Conservation (phyloP, 2,797 vertebrate species). For the Craterocephalus amniculus region DNA sequence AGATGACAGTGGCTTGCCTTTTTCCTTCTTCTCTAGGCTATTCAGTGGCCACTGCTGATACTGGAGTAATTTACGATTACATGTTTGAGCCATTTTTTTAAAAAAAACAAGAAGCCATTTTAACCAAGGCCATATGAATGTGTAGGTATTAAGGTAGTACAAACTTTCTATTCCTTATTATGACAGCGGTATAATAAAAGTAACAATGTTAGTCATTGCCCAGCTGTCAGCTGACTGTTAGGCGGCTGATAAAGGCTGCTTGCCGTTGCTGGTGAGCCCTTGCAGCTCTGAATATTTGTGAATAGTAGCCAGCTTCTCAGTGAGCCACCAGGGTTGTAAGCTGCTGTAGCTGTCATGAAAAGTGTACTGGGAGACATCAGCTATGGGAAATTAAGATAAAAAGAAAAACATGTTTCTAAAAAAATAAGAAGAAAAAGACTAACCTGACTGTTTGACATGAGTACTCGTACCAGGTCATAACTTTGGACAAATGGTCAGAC, state of each 20-base stretch:
- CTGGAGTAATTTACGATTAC: background rate
- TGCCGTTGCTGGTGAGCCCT: no score
- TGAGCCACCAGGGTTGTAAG: no score
- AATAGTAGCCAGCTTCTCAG: no score
- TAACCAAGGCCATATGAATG: background rate
- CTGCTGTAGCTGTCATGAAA: no score
- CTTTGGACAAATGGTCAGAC: no score
- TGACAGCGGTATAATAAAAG: background rate
- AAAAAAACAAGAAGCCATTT: background rate
- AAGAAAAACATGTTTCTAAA: background rate
- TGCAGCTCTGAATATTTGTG: no score
- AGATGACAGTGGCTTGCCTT: background rate
- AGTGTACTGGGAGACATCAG: no score
- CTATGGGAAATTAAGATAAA: background rate
- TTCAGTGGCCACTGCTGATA: background rate
- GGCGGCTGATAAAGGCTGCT: no score
- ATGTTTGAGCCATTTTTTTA: background rate
- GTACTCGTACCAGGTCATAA: no score
- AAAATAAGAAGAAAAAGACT: background rate
- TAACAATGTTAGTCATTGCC: background rate
- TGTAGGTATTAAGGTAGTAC: background rate
- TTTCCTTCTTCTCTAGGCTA: background rate
- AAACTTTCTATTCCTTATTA: background rate
- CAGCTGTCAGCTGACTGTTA: no score
- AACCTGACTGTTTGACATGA: background rate